Evolutionary conservation across 1,140 invertebrate species (phyloP).

Genomic region (Magallana angulata): DNA sequence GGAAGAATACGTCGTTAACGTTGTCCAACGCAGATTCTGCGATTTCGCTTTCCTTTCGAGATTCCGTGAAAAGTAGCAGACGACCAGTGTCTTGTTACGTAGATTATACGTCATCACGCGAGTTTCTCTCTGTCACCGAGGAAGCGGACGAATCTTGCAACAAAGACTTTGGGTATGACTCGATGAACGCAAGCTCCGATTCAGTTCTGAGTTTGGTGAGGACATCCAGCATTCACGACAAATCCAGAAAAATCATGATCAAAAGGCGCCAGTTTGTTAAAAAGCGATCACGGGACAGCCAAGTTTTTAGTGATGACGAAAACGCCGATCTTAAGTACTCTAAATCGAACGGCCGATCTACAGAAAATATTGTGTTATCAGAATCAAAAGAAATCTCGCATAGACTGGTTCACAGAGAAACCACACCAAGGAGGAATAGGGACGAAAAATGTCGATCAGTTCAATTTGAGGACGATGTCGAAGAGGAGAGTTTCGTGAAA

Average conservation of each 20-base stretch:
- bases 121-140: not conserved
- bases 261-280: slow-evolving; percentile 15
- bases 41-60: not conserved
- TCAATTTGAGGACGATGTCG: slow-evolving; percentile 23
- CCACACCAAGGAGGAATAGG: not conserved
- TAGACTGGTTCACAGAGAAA: not conserved
- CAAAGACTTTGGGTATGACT: slow-evolving; percentile 18
- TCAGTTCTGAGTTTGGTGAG: slow-evolving; percentile 38
- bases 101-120: slow-evolving; percentile 16
- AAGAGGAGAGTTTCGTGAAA: slow-evolving; percentile 25
- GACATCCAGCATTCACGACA: slow-evolving; percentile 29
- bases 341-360: not conserved
- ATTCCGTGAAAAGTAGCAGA: slow-evolving; percentile 22
- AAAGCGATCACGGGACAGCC: slow-evolving; percentile 31
- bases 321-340: slow-evolving; percentile 18
- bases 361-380: not conserved
- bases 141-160: slow-evolving; percentile 23
- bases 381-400: not conserved
- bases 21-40: not conserved
- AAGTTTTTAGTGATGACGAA: slow-evolving; percentile 23
- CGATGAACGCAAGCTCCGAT: slow-evolving; percentile 30
- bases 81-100: slow-evolving; percentile 24
- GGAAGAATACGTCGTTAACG: not conserved
- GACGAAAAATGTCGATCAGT: slow-evolving; percentile 32
- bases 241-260: slow-evolving; percentile 23